Base-by-base conservation (phyloP, 2,113 vertebrate genomes). In the Pituophis catenifer region DNA sequence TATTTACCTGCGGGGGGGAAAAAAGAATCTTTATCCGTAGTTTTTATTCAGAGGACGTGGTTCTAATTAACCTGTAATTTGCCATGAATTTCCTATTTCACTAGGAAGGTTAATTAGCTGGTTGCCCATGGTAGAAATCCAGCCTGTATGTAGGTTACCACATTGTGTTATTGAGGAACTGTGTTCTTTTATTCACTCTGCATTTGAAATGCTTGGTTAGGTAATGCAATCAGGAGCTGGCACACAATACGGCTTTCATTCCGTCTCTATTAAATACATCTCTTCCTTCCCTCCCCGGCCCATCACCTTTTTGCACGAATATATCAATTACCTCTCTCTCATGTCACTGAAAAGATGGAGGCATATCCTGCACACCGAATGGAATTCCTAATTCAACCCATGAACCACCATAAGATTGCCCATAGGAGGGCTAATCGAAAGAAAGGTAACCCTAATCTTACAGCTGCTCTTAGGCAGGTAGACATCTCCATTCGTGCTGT, bases 1-100 rank as follows among this genome's bases (percentile, higher is more conserved):
- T 99, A 97, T 99, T 99, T 96, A 99, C 99, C 99, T 99, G 97
- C 92, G 92, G 97, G 97, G 95, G 97, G 8, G 95, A 96, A 96
- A 98, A 58, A 95, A 96, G 57, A 95, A 96, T 95, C 97, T 94
- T 91, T 90, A 97, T 96, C 96, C 96, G 95, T 94, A 93, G 65
- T 94, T 96, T 85, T 93, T 86, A 94, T 97, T 95, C 97, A 93
- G 96, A 97, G 97, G 97, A 98, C 96, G 96, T 96, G 90, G 89
- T 97, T 97, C 97, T 97, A 98, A 98, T 98, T 98, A 98, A 98
- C 97, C 98, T 98, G 96, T 98, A 97, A 98, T 97, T 97, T 97
- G 97, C 97, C 97, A 97, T 26, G 96, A 93, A 97, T 97, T 97
- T 95, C 97, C 97, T 97, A 95, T 98, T 97, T 97, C 94, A 12